Base-by-base conservation (phyloP, 2,797 vertebrate species). In the Microchirus variegatus region DNA sequence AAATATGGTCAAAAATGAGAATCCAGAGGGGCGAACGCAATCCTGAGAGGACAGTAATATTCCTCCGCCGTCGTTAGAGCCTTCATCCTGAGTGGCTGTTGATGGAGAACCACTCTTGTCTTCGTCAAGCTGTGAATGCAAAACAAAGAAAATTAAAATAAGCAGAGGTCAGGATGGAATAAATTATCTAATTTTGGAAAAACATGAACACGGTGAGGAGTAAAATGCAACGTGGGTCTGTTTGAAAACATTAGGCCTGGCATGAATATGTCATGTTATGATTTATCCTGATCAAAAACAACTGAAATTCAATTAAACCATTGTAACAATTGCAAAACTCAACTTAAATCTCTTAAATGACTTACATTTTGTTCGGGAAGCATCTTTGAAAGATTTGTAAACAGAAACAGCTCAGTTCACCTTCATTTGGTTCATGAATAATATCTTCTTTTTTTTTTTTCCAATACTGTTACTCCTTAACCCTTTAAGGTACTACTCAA, bases 1-100 rank as follows among this genome's bases (percentile, higher is more conserved):
- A 53, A 67, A 74, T 77, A 53, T 55, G 58, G 80, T 91, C 82
- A 91, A 51, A 85, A 63, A 11, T 70, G 69, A 81, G 74, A 90
- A 87, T 72, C 64, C 37, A 70, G 76, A 18, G 36, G 61, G 9
- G 56, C 51, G 19, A 62, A 60, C 26, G 19, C 46, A 51, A 82
- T 80, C 75, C 71, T 42, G 38, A 5, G 67, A 87, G 86, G 86
- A 88, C 54, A 73, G 51, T 26, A 53, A 65, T 64, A 75, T 67
- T 70, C 84, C 80, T 81, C 81, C 59, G 72, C 59, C 70, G 79
- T 78, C 49, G 50, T 63, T 43, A 9, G 63, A 41, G 62, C 65
- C 66, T 61, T 82, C 90, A 90, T 91, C 67, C 61, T 89, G 70
- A 80, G 72, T 53, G 63, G 71, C 12, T 61, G 70, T 55, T 54